Base-by-base conservation (phyloP, 2,797 vertebrate species). In the Dendrocincla fuliginosa region DNA sequence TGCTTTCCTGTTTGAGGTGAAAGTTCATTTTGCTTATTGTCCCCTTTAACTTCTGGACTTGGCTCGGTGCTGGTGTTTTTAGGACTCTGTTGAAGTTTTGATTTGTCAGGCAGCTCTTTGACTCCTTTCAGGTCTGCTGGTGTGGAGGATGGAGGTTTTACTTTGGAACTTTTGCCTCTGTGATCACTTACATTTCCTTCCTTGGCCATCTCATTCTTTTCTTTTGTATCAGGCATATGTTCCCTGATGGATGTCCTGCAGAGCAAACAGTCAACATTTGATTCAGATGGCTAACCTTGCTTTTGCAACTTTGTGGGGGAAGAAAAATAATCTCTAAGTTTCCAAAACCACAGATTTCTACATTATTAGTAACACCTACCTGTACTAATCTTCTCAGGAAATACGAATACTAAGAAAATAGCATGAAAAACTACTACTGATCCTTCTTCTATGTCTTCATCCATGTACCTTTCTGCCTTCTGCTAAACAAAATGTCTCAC, bases 221-320 rank as follows among this genome's bases (percentile, higher is more conserved):
- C 95, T 24, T 97, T 96, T 22, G 27, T 39, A 41, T 95, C 96
- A 28, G 84, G 91, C 85, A 90, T 90, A n/a, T 88, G 97, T 8
- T 80, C 63, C 6, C 89, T 85, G 73, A 95, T 64, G 22, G 97
- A 95, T 93, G 96, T 39, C 94, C 98, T 98, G 87, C 47, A 89
- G 90, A 94, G 69, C 60, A 97, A 87, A 94, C 42, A 93, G 32
- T 13, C 50, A 25, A 65, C 16, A 56, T 50, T 68, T 91, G 41
- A 88, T 28, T 27, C 37, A 35, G 39, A 67, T 44, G 41, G 32
- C 30, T 55, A 55, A 44, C 59, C 47, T 78, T 35, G 8, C 2
- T 74, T 69, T 49, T 61, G 14, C 22, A 76, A 69, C 47, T 84
- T 84, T 28, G 28, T 4, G 19, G 6, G 19, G 22, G 20, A 67